phyloP scores from a whole-genome alignment of 1,140 invertebrate genomes.

The Trachymyrmex cornetzi region DNA sequence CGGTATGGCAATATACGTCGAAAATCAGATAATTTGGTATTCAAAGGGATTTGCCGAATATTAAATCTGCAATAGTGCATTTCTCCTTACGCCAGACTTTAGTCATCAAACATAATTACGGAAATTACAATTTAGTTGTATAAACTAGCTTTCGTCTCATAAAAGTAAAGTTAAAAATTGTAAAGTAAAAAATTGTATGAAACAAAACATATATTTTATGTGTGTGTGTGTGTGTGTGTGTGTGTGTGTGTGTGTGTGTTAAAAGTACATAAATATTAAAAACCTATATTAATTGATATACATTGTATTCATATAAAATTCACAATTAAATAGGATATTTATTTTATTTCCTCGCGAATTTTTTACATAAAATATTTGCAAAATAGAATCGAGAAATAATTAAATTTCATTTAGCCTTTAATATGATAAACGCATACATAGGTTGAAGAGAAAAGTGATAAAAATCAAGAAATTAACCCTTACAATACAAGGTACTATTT shows the following conservation, averaged over 20 bases:
- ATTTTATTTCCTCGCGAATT: background rate
- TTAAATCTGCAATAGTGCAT: background rate
- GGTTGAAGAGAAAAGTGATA: background rate
- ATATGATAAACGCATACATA: background rate
- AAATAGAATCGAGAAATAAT: background rate
- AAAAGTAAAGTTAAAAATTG: background rate
- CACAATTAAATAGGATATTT: background rate
- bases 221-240: no score
- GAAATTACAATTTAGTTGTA: background rate
- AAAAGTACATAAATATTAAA: background rate
- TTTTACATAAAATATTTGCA: slow-evolving; percentile 1
- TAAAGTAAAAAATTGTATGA: background rate
- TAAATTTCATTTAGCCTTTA: background rate
- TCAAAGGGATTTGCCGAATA: slow-evolving; percentile 26
- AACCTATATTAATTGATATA: slow-evolving; percentile 1
- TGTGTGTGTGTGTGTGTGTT: no score
- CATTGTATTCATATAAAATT: background rate
- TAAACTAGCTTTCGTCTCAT: background rate
- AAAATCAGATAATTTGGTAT: slow-evolving; percentile 23
- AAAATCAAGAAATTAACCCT: background rate
- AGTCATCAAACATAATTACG: background rate
- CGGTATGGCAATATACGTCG: background rate
- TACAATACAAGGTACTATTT: no score
- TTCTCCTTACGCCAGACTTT: background rate
- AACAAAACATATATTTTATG: background rate